A percentile compares a stretch with the other conserved stretches of the same genome.
Conservation (phyloP, 1,140 invertebrate species). For the Babylonia areolata region DNA sequence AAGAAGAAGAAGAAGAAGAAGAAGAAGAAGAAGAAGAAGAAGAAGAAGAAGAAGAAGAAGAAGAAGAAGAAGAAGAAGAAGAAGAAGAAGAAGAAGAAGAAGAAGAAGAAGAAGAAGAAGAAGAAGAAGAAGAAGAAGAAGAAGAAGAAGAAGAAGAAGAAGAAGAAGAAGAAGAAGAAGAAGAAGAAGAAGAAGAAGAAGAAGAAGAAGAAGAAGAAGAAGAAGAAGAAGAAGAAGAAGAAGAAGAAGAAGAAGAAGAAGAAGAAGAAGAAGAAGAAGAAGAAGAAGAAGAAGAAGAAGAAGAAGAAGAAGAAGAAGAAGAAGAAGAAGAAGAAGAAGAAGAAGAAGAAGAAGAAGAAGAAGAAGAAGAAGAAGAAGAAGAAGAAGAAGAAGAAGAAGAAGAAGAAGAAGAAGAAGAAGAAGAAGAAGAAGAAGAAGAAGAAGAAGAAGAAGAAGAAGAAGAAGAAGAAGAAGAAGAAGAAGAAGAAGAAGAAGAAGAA, state of each 20-base stretch:
- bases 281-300: not conserved
- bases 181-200: constrained; percentile 22
- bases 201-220: not conserved
- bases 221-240: not conserved
- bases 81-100: constrained; percentile 14
- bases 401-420: not conserved
- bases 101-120: constrained; percentile 9
- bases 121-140: not conserved
- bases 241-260: not conserved
- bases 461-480: not conserved
- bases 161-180: constrained; percentile 6
- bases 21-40: no score
- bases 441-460: not conserved
- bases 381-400: not conserved
- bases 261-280: not conserved
- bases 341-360: not conserved
- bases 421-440: not conserved
- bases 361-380: not conserved
- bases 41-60: not conserved
- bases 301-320: not conserved
- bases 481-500: not conserved
- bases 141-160: not conserved
- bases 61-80: not conserved
- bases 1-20: not conserved
- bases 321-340: not conserved